Conservation (phyloP, 1,140 invertebrate species). For the Gonioctena quinquepunctata region DNA sequence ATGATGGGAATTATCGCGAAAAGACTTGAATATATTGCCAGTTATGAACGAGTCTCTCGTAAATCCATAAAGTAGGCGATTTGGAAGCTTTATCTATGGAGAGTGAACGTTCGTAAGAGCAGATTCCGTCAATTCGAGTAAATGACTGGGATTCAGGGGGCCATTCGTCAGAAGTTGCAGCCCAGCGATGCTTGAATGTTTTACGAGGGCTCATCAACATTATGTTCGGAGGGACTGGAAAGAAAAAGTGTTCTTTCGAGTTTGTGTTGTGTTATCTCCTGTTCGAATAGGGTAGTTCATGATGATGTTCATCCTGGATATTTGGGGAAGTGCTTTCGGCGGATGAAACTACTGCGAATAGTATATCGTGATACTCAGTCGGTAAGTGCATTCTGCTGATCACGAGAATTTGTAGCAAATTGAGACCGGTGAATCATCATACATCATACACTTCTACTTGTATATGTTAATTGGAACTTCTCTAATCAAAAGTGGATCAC, state of each 20-base stretch:
- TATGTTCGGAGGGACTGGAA: not conserved
- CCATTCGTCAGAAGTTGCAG: not conserved
- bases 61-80: not conserved
- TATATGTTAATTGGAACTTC: no score
- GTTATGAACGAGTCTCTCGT: not conserved
- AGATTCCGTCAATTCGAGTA: not conserved
- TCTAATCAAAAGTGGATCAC: no score
- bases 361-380: no score
- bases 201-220: not conserved
- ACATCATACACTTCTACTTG: no score
- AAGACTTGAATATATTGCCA: conserved; percentile 1
- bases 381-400: no score
- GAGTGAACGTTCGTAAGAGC: not conserved
- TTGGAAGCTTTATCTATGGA: not conserved
- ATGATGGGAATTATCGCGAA: conserved; percentile 3
- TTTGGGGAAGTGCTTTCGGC: no score
- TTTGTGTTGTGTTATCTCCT: no score
- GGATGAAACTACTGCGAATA: no score
- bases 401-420: no score
- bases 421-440: no score
- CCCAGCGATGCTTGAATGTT: not conserved
- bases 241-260: not conserved
- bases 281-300: no score
- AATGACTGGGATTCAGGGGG: not conserved
- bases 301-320: no score